Base-by-base conservation (phyloP, 2,113 vertebrate genomes). In the Zosterops borbonicus region DNA sequence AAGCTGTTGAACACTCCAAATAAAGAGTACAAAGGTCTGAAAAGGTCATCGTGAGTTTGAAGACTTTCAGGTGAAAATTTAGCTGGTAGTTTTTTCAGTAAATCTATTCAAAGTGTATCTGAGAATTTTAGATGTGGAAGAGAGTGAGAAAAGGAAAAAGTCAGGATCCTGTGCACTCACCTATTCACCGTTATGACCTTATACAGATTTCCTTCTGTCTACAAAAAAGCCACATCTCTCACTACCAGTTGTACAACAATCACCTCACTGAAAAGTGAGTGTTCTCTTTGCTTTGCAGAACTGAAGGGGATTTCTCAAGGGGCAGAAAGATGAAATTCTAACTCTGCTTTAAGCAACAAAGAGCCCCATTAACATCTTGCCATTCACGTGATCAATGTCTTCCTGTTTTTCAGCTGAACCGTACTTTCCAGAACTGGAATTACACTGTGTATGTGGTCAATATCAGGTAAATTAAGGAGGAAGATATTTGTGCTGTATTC, bases 381-480 rank as follows among this genome's bases (percentile, higher is more conserved):
- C n/a, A 39, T 90, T 82, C 44, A n/a, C 70, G 24, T 92, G 35
- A 87, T 92, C 85, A 69, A 91, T 89, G 63, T 94, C 79, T 95
- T 97, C 93, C 58, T 98, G 80, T 98, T 97, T 98, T 98, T 50
- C 98, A 99, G 99, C 98, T 99, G 52, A 99, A 99, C 90, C 96
- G 98, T 60, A 99, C 98, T 18, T 99, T 99, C 87, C 97, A 98
- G 81, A 98, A 98, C 97, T 99, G 99, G 99, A 99, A 97, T 92
- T 98, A 98, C 33, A 96, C 96, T 1, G 98, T 99, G 35, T 98
- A 97, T 85, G 97, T 99, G 25, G 96, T 98, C 76, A 97, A 98
- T 91, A 94, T 99, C 97, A 99, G 99, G 99, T 99, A 98, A 98
- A 94, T 95, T 60, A 82, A 87, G 33, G 85, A 62, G 63, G 21